Base-by-base conservation (phyloP, 2,888 invertebrate genomes). In the Drosophila pegasa region DNA sequence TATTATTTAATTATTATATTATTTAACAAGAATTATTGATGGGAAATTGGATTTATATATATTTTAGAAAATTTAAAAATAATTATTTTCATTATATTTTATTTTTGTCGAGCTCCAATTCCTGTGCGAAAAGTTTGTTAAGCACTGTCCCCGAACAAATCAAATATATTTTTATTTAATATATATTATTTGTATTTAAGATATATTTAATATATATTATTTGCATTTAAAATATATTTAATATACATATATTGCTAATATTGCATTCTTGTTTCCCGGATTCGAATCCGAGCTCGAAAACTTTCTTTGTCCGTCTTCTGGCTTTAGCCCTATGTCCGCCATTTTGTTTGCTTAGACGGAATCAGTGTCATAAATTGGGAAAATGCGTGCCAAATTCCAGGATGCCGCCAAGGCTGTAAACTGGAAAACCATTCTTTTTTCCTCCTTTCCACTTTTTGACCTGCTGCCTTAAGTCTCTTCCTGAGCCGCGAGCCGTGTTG, bases 401-500 rank as follows among this genome's bases (percentile, higher is more conserved):
- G 78, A 78, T 75, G 51, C 57, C 22, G 38, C 33, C 27, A 50
- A 50, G 50, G 50, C 22, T 50, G 6, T 35, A 35, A 9, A 20
- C 33, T 22, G 20, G 14, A 50, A 50, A 50, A 35, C 43, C 63
- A 72, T 68, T 43, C 25, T 45, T 16, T 10, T 43, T 2, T 43
- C 10, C 5, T 12, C 0, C 14, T 5, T 45, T 22, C 10, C n/a
- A n/a, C n/a, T n/a, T 27, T 88, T 78, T 88, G 89, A 85, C 89
- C 89, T 89, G 89, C 86, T 67, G 45, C 27, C 27, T 45, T 45
- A 45, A 45, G 43, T 27, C 43, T 27, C 27, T n/a, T 45, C 43
- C 16, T 45, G 45, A 45, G 43, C 43, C 25, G n/a, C n/a, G 43
- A 43, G 45, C 45, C 27, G 16, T 29, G 45, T 48, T 33, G 48